Percentiles rank a stretch among this genome's conserved stretches.
phyloP scores from a whole-genome alignment of 2,797 vertebrate species.

The Morelia viridis region DNA sequence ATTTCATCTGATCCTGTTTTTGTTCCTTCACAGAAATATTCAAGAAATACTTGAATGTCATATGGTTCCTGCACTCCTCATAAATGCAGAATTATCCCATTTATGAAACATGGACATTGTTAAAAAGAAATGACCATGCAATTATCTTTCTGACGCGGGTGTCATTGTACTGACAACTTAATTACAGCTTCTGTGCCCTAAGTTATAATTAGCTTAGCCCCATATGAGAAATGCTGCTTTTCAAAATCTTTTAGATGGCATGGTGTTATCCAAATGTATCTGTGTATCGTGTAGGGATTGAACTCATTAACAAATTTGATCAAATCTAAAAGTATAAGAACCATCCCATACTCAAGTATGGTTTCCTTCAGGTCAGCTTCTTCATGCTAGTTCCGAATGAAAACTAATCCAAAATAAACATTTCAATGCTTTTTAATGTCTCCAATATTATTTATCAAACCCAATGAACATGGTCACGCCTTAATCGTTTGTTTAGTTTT shows the following conservation, averaged over 20 bases:
- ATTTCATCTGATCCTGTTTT: neutral
- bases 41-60: conserved; percentile 45
- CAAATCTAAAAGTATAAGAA: conserved; percentile 24
- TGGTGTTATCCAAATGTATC: conserved; percentile 41
- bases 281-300: conserved; percentile 23
- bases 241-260: conserved; percentile 35
- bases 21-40: conserved; percentile 34
- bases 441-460: too few species aligned
- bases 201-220: conserved; percentile 61
- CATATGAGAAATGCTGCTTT: conserved; percentile 47
- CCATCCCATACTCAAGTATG: conserved; percentile 44
- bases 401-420: conserved; percentile 44
- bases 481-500: neutral
- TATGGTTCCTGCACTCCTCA: conserved; percentile 56
- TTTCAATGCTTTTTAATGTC: conserved; percentile 12
- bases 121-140: conserved; percentile 56
- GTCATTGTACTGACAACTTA: conserved; percentile 61
- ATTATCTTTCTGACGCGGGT: conserved; percentile 54
- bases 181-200: conserved; percentile 60
- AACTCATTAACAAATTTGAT: conserved; percentile 47
- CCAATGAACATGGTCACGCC: neutral
- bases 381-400: conserved; percentile 32
- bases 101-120: conserved; percentile 55
- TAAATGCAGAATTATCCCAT: conserved; percentile 64
- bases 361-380: too few species aligned